phyloP scores from a whole-genome alignment of 2,888 invertebrate genomes.

The Sepiola atlantica region DNA sequence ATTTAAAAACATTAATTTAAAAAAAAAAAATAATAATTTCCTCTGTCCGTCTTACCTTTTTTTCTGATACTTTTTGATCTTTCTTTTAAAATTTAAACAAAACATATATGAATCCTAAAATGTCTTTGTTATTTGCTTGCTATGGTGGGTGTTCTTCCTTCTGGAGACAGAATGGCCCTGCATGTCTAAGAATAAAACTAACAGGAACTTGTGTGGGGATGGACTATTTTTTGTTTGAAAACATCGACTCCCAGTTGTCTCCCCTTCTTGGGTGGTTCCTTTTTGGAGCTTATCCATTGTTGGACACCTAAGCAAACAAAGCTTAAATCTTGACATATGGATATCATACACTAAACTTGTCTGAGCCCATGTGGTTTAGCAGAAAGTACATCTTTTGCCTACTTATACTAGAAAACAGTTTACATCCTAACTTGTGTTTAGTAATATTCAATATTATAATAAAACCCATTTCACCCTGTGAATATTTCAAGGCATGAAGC shows the following conservation, averaged over 20 bases:
- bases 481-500: neutral
- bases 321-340: neutral
- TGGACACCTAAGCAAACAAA: neutral
- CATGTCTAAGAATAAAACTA: constrained; percentile 12
- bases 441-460: neutral
- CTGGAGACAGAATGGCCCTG: constrained; percentile 4
- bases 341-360: neutral
- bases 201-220: constrained; percentile 12
- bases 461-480: neutral
- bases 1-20: neutral
- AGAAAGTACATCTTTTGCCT: neutral
- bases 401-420: neutral
- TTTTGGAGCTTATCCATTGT: neutral
- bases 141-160: neutral
- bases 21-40: neutral
- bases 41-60: neutral
- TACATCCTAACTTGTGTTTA: neutral
- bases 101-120: neutral
- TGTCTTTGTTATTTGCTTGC: neutral
- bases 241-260: constrained; percentile 19
- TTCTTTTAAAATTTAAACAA: neutral
- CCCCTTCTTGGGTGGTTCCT: constrained; percentile 19
- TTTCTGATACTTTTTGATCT: neutral
- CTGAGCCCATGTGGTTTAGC: neutral
- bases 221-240: neutral